Percentiles rank a stretch among this genome's conserved stretches.
These are phyloP conservation scores for Cryptops parisi DNA, from an alignment of 2,888 invertebrate species.

Conservation along the genomic window DNA sequence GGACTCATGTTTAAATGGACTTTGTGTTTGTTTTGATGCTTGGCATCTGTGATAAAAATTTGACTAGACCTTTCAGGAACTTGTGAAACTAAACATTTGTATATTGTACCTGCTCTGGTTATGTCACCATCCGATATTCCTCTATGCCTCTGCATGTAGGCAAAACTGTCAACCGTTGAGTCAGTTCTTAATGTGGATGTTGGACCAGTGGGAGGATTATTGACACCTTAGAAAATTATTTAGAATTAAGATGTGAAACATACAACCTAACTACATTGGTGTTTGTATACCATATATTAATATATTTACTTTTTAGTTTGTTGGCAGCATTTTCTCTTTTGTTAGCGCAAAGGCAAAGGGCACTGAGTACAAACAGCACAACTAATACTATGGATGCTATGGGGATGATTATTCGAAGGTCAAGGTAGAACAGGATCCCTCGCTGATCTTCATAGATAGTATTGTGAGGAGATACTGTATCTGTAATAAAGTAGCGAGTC, in stretches of 20 bases:
- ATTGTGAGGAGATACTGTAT: slow-evolving; percentile 12
- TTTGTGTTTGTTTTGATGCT: no score
- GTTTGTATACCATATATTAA: neutral
- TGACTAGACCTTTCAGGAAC: no score
- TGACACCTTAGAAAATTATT: neutral
- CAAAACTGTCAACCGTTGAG: slow-evolving; percentile 10
- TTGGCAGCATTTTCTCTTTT: slow-evolving; percentile 5
- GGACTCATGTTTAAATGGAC: no score
- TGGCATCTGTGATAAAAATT: no score
- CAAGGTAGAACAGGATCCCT: slow-evolving; percentile 13
- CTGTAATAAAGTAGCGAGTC: no score
- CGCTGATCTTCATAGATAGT: slow-evolving; percentile 8
- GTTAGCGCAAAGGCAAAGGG: slow-evolving; percentile 10
- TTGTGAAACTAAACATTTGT: no score
- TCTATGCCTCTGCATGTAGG: slow-evolving; percentile 8
- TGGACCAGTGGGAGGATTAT: no score
- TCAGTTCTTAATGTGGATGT: no score
- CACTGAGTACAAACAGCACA: slow-evolving; percentile 8
- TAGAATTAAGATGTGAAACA: no score
- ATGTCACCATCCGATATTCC: slow-evolving; percentile 1
- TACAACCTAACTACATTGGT: neutral
- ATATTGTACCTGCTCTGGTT: neutral
- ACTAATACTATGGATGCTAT: slow-evolving; percentile 8
- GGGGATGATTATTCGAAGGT: slow-evolving; percentile 13
- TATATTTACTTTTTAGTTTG: slow-evolving; percentile 9